Percentiles rank a stretch among this genome's conserved stretches.
Conservation (phyloP, 2,113 vertebrate genomes). For the Chionomys nivalis region DNA sequence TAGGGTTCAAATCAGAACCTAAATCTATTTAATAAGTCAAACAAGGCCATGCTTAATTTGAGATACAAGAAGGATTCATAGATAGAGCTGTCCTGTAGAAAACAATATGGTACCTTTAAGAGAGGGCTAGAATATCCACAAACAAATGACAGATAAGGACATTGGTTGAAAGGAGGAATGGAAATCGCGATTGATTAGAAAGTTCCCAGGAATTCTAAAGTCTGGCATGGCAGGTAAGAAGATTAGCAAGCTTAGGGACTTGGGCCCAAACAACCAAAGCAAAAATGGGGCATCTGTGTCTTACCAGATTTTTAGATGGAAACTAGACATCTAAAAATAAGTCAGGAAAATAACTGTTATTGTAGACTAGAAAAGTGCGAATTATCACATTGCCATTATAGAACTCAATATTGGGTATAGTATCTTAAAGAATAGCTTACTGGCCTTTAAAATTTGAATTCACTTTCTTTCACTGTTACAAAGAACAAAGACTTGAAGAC, state of each 20-base stretch:
- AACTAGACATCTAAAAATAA: slow-evolving; percentile 9
- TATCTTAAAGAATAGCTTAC: neutral
- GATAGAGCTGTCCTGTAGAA: neutral
- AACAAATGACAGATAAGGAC: neutral
- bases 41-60: neutral
- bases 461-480: neutral
- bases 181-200: neutral
- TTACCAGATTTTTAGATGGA: neutral
- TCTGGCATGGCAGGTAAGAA: neutral
- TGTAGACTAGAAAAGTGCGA: neutral
- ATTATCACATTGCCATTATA: neutral
- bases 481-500: neutral
- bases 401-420: neutral
- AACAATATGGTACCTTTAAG: neutral
- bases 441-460: neutral
- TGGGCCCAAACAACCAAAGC: neutral
- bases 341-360: neutral
- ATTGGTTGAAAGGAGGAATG: neutral
- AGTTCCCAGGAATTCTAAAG: neutral
- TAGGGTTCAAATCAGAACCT: neutral
- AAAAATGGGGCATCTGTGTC: neutral
- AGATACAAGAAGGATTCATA: neutral
- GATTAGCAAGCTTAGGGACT: neutral
- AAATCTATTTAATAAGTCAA: neutral
- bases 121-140: neutral